Evolutionary conservation across 2,797 vertebrate species (phyloP), one percentile per base, ranked within the genome.

Genomic region (Sebastolobus alascanus): DNA sequence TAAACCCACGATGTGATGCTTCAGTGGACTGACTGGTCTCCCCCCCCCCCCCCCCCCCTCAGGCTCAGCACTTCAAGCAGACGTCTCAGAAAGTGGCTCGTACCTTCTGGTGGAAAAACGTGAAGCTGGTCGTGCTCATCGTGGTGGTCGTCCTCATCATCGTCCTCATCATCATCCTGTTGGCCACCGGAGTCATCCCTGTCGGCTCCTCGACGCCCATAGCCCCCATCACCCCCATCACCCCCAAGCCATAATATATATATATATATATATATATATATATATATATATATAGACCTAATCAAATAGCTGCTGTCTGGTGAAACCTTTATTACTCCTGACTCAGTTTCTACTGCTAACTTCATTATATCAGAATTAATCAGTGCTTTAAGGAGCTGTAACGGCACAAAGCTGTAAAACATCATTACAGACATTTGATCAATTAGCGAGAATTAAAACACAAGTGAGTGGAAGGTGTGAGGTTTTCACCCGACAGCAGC

Each of bases 51-150:
- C 9, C 35, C 37, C 37, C 10, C n/a, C n/a, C n/a, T 12, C 10
- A 99, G 98, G 97, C 97, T 0, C 97, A 98, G 87, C 95, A 97
- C 94, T 98, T 99, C 93, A 97, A 97, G 94, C 97, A 97, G 14
- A 98, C 97, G 0, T 97, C 97, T 1, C 96, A 97, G 91, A 98
- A 98, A 88, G 97, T 99, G 85, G 96, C 97, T 3, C 96, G 97
- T 0, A 93, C 96, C 37, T 98, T 97, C 94, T 99, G 97, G 97
- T 98, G 97, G 97, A 97, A 97, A 93, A 98, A 98, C 3, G 94
- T 96, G 66, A 99, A 98, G 95, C 92, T 99, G 94, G 85, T 97
- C 0, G 85, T 96, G 50, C 33, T 97, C 66, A 97, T 98, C 20
- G 91, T 97, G 2, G 92, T 98, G 18, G 67, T 98, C 0, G 97